These are phyloP conservation scores for Euzetes globulus DNA, from an alignment of 2,888 invertebrate genomes.

Conservation along the genomic window DNA sequence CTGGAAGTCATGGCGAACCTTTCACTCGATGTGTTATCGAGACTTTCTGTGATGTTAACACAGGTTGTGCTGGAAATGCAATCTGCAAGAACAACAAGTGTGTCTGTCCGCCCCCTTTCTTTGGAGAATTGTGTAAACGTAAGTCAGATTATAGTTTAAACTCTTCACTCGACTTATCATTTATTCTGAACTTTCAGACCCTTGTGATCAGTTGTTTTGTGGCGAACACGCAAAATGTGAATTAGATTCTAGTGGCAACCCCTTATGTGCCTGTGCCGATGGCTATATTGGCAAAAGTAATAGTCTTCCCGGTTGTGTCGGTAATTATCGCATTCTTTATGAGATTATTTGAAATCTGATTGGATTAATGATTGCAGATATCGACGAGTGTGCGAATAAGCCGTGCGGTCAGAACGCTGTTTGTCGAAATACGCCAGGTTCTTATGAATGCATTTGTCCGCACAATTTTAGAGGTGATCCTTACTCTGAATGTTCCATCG, in stretches of 20 bases:
- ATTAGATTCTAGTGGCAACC: slow-evolving; percentile 64
- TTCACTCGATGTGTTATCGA: slow-evolving; percentile 48
- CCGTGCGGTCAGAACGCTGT: slow-evolving; percentile 63
- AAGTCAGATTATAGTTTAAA: slow-evolving; percentile 48
- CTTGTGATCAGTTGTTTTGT: slow-evolving; percentile 75
- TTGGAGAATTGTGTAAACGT: slow-evolving; percentile 86
- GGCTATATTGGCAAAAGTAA: slow-evolving; percentile 63
- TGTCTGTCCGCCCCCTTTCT: slow-evolving; percentile 79
- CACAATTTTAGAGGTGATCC: slow-evolving; percentile 42
- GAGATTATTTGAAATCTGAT: not conserved
- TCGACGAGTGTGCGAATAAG: slow-evolving; percentile 43
- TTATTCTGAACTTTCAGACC: slow-evolving; percentile 74
- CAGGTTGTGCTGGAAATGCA: slow-evolving; percentile 81
- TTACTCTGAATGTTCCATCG: slow-evolving; percentile 41
- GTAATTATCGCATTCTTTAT: slow-evolving; percentile 41
- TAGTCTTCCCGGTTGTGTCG: slow-evolving; percentile 54
- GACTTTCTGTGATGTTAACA: slow-evolving; percentile 57
- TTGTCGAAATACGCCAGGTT: slow-evolving; percentile 78
- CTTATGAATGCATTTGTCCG: slow-evolving; percentile 71
- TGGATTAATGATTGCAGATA: slow-evolving; percentile 38
- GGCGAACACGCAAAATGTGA: slow-evolving; percentile 82
- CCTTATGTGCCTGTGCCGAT: slow-evolving; percentile 71
- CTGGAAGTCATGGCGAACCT: slow-evolving; percentile 50
- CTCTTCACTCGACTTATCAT: not conserved
- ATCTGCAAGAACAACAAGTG: slow-evolving; percentile 74